Conservation (phyloP, 2,797 vertebrate species). For the Danio kyathit region DNA sequence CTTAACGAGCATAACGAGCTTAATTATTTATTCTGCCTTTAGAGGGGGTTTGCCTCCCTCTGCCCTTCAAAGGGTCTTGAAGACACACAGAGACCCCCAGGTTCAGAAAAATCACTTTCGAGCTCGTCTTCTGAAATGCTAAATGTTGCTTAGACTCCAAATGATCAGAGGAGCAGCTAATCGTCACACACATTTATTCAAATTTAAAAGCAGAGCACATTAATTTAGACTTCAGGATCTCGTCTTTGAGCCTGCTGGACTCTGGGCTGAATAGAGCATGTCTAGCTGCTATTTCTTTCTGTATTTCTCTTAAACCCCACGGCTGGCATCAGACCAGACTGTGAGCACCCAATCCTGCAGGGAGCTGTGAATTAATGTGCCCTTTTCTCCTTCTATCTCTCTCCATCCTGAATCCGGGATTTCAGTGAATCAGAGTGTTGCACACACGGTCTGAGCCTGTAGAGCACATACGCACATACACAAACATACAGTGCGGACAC, state of each 20-base stretch:
- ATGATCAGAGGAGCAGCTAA: constrained; percentile 29
- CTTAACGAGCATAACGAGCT: constrained; percentile 55
- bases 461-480: background rate
- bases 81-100: constrained; percentile 2
- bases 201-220: constrained; percentile 14
- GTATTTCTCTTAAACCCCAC: constrained; percentile 38
- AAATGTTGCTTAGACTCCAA: constrained; percentile 14
- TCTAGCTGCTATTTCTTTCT: constrained; percentile 45
- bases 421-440: constrained; percentile 17
- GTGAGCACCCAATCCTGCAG: constrained; percentile 13
- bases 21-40: constrained; percentile 49
- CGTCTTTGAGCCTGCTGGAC: background rate
- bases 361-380: constrained; percentile 45
- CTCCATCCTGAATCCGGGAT: constrained; percentile 21
- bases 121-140: background rate
- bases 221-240: constrained; percentile 25
- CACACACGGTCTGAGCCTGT: background rate
- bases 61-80: constrained; percentile 26
- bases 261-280: background rate
- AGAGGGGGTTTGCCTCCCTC: constrained; percentile 16
- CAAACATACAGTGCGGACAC: background rate
- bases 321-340: background rate
- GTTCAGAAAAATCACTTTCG: constrained; percentile 31
- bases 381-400: constrained; percentile 38
- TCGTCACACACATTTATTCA: constrained; percentile 4